Evolutionary conservation across 1,140 invertebrate species (phyloP), one percentile per base, ranked within the genome.

Genomic region (Grapholita molesta): DNA sequence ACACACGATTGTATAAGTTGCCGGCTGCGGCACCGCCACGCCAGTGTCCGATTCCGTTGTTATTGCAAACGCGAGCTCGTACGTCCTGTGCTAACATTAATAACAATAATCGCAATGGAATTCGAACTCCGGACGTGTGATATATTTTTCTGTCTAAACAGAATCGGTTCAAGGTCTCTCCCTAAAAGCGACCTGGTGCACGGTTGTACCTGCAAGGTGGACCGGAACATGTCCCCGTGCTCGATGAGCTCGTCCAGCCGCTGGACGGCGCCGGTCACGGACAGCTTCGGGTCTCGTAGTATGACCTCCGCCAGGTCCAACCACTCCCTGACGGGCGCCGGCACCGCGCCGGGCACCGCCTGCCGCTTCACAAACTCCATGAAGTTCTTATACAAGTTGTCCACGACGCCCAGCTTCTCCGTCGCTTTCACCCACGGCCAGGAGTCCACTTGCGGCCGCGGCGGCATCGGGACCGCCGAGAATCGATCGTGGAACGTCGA

Each of bases 281-380:
- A 93, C 8, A 84, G 83, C 53, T 91, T 93, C 0, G 92, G 83
- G 74, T 95, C 94, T 42, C 92, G 88, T 15, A 96, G 81, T 18
- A 96, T 89, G 0, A 92, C 92, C 38, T 95, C 92, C 0, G 94
- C 93, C 52, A 96, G 84, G 83, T 95, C 93, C 9, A 93, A 71
- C 91, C 95, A 94, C n/a, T 93, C 93, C 57, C 88, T 91, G 48
- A 83, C 83, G 4, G 89, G 93, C 15, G 90, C 92, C 15, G 83
- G 93, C 21, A 90, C 88, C 15, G 82, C 72, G 1, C 88, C 90
- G 8, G 90, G 85, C 25, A 57, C 82, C 48, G 86, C 93, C 79
- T 92, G 92, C 70, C 91, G 90, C 73, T 84, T 90, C 75, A 94
- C 90, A 74, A 94, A 94, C 64, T 93, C 83, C 2, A 94, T 76